A percentile compares a stretch with the other conserved stretches of the same genome.
Conservation (phyloP, 2,113 vertebrate genomes). For the Argyrosomus japonicus region DNA sequence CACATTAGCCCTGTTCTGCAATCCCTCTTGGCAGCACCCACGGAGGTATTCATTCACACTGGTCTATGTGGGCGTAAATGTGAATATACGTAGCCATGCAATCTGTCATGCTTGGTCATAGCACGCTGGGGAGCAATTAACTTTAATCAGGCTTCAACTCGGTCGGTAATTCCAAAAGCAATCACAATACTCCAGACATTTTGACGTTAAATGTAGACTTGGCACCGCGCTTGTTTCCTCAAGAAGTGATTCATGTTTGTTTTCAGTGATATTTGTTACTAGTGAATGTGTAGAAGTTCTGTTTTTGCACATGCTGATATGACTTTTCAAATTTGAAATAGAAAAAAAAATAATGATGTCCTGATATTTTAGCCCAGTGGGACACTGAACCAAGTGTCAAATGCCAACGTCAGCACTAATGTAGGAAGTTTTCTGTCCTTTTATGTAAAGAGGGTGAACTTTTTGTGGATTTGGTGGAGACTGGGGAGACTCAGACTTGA, state of each 20-base stretch:
- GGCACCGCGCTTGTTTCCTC: conserved; percentile 6
- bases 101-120: conserved; percentile 63
- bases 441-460: background rate
- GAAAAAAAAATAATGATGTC: too few relatives aligned
- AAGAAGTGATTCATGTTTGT: conserved; percentile 27
- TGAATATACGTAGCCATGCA: conserved; percentile 48
- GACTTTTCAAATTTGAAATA: background rate
- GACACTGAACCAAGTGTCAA: background rate
- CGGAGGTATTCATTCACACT: conserved; percentile 57
- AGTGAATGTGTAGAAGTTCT: background rate
- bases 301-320: background rate
- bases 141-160: conserved; percentile 66
- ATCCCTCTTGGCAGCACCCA: conserved; percentile 52
- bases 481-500: too few relatives aligned
- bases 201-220: conserved; percentile 46
- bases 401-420: background rate
- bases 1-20: conserved; percentile 53
- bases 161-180: conserved; percentile 69
- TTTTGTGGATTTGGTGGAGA: background rate
- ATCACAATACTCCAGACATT: conserved; percentile 57
- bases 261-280: background rate
- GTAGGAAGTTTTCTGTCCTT: background rate
- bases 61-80: conserved; percentile 28
- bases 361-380: background rate
- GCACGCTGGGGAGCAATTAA: conserved; percentile 70